phyloP scores from a whole-genome alignment of 2,888 invertebrate genomes.

The Carpatolechia fugitivella region DNA sequence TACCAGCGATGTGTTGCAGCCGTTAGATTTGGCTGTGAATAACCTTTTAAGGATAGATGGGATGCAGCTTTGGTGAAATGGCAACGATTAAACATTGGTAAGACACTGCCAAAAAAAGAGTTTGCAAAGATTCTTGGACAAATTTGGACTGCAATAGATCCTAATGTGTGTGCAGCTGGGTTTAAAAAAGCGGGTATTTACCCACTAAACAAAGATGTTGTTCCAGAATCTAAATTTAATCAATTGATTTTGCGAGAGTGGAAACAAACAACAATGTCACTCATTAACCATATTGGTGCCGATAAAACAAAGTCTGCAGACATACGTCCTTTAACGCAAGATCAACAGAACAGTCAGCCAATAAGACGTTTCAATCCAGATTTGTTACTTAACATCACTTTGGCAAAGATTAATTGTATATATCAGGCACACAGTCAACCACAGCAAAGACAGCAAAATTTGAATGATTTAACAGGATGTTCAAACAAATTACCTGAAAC shows the following conservation, averaged over 20 bases:
- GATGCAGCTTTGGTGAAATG: slow-evolving; percentile 28
- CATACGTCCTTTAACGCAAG: background rate
- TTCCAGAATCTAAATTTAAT: slow-evolving; percentile 24
- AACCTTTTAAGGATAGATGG: slow-evolving; percentile 16
- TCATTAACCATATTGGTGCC: slow-evolving; percentile 5
- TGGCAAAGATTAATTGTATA: background rate
- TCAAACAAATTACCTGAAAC: background rate
- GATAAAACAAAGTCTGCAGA: background rate
- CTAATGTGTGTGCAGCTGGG: slow-evolving; percentile 22
- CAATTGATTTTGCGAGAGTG: slow-evolving; percentile 20
- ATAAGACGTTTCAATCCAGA: background rate
- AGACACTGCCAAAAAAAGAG: slow-evolving; percentile 25
- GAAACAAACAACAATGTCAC: slow-evolving; percentile 15
- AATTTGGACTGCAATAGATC: slow-evolving; percentile 27
- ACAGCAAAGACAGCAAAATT: background rate
- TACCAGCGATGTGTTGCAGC: slow-evolving; percentile 27
- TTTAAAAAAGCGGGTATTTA: slow-evolving; percentile 28
- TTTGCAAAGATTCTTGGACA: slow-evolving; percentile 27
- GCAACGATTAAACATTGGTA: slow-evolving; percentile 29
- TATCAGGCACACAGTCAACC: background rate
- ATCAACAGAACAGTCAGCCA: background rate
- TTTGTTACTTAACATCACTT: background rate
- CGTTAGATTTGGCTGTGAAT: slow-evolving; percentile 29
- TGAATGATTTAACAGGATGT: background rate
- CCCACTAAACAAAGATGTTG: slow-evolving; percentile 25